Percentiles rank a stretch among this genome's conserved stretches.
phyloP scores from a whole-genome alignment of 30 jellyfish, hydroid and myxozoan genomes.

The Turritopsis rubra region DNA sequence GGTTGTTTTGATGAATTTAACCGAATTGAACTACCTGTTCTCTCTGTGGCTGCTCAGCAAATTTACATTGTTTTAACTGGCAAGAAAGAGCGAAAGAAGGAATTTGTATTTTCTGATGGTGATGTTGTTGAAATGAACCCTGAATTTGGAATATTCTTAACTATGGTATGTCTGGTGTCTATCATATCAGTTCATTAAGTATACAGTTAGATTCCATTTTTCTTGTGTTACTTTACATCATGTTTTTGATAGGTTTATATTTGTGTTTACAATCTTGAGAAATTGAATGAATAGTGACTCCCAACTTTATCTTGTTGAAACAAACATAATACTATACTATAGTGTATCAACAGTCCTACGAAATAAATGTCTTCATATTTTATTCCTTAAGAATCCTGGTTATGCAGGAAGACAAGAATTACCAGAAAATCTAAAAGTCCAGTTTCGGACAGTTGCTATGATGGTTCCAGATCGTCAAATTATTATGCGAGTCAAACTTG shows the following conservation, averaged over 20 bases:
- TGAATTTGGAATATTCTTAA: slow-evolving; percentile 83
- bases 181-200: background rate
- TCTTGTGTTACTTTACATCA: background rate
- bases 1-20: slow-evolving; percentile 97
- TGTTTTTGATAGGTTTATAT: too few relatives aligned
- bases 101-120: slow-evolving; percentile 85
- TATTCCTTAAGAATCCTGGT: slow-evolving; percentile 82
- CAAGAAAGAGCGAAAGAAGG: slow-evolving; percentile 86
- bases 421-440: slow-evolving; percentile 91
- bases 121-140: slow-evolving; percentile 86
- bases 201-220: background rate
- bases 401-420: slow-evolving; percentile 97
- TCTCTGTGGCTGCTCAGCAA: slow-evolving; percentile 99
- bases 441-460: slow-evolving; percentile 97
- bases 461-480: slow-evolving; percentile 99
- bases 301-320: too few relatives aligned
- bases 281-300: too few relatives aligned
- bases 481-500: slow-evolving; percentile 93
- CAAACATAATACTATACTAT: too few relatives aligned
- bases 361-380: too few relatives aligned
- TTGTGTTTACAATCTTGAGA: too few relatives aligned
- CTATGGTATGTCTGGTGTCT: slow-evolving; percentile 50
- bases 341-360: too few relatives aligned
- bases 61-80: slow-evolving; percentile 86
- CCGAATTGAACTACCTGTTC: slow-evolving; percentile 90